phyloP scores from a whole-genome alignment of 2,113 vertebrate species.

The Uropsilus gracilis region DNA sequence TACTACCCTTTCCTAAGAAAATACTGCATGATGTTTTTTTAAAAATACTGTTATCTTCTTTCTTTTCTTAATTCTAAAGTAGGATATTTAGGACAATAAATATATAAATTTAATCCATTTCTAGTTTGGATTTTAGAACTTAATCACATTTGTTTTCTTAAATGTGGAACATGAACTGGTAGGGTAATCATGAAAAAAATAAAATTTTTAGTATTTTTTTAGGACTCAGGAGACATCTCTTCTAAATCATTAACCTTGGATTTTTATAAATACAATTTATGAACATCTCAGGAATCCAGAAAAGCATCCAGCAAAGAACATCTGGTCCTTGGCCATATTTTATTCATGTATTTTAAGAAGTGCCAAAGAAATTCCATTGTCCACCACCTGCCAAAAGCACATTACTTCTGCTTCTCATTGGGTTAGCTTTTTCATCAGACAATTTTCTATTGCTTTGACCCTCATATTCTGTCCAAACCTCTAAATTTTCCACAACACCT shows the following conservation, averaged over 20 bases:
- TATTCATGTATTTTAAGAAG: slow-evolving; percentile 34
- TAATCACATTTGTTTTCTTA: slow-evolving; percentile 27
- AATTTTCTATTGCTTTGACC: not conserved
- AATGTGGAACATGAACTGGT: not conserved
- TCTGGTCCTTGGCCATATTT: slow-evolving; percentile 5
- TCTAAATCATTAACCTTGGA: slow-evolving; percentile 21
- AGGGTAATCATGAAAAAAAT: slow-evolving; percentile 25
- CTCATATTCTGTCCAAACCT: not conserved
- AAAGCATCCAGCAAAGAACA: not conserved
- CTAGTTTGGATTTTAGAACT: slow-evolving; percentile 21
- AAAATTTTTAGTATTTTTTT: not conserved
- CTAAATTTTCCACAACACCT: not conserved
- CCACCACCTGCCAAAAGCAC: not conserved
- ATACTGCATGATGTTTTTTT: not conserved
- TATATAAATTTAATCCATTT: not conserved
- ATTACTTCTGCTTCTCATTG: not conserved
- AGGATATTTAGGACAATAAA: not conserved
- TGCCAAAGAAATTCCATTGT: not conserved
- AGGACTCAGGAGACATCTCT: not conserved
- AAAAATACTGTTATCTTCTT: not conserved
- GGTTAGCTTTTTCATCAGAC: not conserved
- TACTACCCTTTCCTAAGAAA: slow-evolving; percentile 14
- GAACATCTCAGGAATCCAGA: not conserved
- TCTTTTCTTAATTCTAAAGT: slow-evolving; percentile 10
- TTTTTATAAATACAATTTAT: slow-evolving; percentile 20